phyloP scores from a whole-genome alignment of 2,113 vertebrate genomes.

The Thalassarche chlororhynchos region DNA sequence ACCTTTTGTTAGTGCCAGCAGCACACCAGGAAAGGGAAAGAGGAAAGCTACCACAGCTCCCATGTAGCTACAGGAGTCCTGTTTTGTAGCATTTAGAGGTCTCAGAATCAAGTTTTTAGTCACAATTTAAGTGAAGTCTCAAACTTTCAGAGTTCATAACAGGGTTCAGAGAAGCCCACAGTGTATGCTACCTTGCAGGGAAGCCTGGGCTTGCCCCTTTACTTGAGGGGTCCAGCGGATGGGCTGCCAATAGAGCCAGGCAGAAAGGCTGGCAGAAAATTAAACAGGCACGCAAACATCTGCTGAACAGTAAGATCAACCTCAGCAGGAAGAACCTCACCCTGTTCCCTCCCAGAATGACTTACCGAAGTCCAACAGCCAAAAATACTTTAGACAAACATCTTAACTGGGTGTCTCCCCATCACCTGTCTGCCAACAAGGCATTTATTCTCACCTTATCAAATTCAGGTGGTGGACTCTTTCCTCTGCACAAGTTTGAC shows the following conservation, averaged over 20 bases:
- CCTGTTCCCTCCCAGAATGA: not conserved
- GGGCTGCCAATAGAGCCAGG: not conserved
- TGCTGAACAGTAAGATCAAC: not conserved
- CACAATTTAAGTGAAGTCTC: not conserved
- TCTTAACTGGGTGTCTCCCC: not conserved
- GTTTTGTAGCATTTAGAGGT: not conserved
- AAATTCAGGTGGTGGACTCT: conserved; percentile 95
- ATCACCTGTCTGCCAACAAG: not conserved
- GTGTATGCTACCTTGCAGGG: not conserved
- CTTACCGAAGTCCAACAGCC: not conserved
- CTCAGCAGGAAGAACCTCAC: not conserved
- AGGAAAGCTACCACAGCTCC: not conserved
- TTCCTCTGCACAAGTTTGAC: conserved; percentile 97
- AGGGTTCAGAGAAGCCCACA: not conserved
- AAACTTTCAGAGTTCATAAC: not conserved
- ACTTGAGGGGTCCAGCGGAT: not conserved
- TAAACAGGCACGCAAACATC: not conserved
- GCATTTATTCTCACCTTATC: conserved; percentile 84
- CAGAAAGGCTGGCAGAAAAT: not conserved
- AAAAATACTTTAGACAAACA: not conserved
- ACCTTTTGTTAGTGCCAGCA: not conserved
- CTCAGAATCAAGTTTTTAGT: not conserved
- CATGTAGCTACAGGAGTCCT: not conserved
- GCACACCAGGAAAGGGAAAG: not conserved
- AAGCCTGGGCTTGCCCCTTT: not conserved